phyloP scores from a whole-genome alignment of 2,113 vertebrate species.

The Calonectris borealis region DNA sequence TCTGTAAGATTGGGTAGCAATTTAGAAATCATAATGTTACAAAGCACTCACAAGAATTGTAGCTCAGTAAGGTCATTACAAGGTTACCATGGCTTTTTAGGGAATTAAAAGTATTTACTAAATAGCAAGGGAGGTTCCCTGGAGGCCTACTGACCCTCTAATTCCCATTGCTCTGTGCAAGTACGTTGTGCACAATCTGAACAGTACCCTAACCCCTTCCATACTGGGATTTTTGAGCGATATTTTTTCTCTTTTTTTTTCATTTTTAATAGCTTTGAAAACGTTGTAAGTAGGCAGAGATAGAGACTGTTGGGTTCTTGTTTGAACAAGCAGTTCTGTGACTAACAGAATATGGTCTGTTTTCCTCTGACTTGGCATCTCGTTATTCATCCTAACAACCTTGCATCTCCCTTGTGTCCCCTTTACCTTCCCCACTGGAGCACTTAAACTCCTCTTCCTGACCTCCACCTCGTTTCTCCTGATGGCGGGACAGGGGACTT shows the following conservation, averaged over 20 bases:
- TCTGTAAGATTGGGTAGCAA: rapidly evolving
- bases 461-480: neutral
- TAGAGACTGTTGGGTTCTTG: neutral
- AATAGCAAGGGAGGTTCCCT: constrained; percentile 7
- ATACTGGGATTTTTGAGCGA: neutral
- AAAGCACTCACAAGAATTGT: neutral
- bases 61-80: neutral
- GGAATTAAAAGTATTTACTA: constrained; percentile 38
- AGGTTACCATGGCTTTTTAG: neutral
- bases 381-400: neutral
- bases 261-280: neutral
- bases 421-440: neutral
- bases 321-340: neutral
- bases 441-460: neutral
- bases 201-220: neutral
- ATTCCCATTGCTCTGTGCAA: neutral
- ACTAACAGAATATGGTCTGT: neutral
- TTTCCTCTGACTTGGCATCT: neutral
- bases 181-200: neutral
- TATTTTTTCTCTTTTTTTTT: neutral
- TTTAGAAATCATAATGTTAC: neutral
- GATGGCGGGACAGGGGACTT: neutral
- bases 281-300: neutral
- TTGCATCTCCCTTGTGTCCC: neutral
- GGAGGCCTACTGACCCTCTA: neutral